A percentile compares a stretch with the other conserved stretches of the same genome.
Evolutionary conservation across 1,140 invertebrate species (phyloP).

Genomic region (Drosophila sp.): DNA sequence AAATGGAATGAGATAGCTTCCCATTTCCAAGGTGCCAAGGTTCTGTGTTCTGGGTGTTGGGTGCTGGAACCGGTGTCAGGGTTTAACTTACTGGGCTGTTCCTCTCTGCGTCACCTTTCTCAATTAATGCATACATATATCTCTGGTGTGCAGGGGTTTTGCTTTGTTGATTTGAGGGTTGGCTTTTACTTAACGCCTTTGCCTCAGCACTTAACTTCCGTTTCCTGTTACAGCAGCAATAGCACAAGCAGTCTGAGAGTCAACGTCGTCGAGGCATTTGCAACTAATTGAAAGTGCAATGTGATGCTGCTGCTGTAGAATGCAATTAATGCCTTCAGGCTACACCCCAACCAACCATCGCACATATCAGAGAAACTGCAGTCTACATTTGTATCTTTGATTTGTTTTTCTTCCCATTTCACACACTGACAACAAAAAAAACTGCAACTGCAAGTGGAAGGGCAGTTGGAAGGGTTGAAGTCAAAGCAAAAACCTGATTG

Average conservation of each 20-base stretch:
- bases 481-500: slow-evolving; percentile 6
- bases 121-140: slow-evolving; percentile 80
- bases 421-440: neutral
- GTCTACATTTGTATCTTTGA: slow-evolving; percentile 38
- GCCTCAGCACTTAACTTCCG: slow-evolving; percentile 82
- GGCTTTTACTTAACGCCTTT: slow-evolving; percentile 79
- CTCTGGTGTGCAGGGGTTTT: slow-evolving; percentile 59
- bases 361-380: slow-evolving; percentile 2
- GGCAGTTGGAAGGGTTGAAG: neutral
- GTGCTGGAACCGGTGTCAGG: slow-evolving; percentile 5
- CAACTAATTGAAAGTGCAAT: slow-evolving; percentile 83
- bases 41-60: slow-evolving; percentile 15
- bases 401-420: slow-evolving; percentile 44
- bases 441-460: neutral
- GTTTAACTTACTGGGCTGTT: slow-evolving; percentile 3
- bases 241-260: slow-evolving; percentile 10
- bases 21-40: slow-evolving; percentile 15
- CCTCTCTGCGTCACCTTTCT: slow-evolving; percentile 53
- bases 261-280: slow-evolving; percentile 57
- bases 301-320: slow-evolving; percentile 77
- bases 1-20: neutral
- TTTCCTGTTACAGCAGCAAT: slow-evolving; percentile 63
- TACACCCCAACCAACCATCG: neutral
- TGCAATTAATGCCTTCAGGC: slow-evolving; percentile 80
- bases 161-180: slow-evolving; percentile 73